Evolutionary conservation across 2,888 invertebrate genomes (phyloP), one percentile per base, ranked within the genome.

Genomic region (Dicyrtoma fusca): DNA sequence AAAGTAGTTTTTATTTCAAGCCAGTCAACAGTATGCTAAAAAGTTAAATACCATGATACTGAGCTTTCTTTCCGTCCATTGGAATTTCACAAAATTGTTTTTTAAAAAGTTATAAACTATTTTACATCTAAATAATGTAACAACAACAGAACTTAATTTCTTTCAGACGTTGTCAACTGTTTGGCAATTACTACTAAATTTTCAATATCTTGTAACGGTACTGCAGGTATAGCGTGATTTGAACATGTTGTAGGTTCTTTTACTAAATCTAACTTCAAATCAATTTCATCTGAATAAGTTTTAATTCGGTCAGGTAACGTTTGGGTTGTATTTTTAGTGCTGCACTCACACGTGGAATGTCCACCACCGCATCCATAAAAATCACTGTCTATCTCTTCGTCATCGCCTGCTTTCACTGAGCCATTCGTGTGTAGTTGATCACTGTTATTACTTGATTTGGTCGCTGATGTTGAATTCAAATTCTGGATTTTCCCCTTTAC

Each of bases 401-500:
- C 14, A 42, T 61, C 17, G 4, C 17, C 49, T 13, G 14, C 49
- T 49, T 4, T 11, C 11, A 11, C 14, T 21, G 14, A 17, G n/a
- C 19, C 21, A 21, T 53, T 53, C 2, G 10, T 10, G 2, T 53
- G 11, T 53, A 21, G 17, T 8, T n/a, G 53, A 53, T n/a, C 8
- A 21, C 10, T 53, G n/a, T 17, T 11, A 4, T 4, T 49, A 49
- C 3, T 49, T 49, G 11, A 14, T 49, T 17, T 17, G 17, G 14
- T 49, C 49, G 17, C 5, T 25, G 21, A 25, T 25, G 59, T 26
- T 14, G 59, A 17, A 25, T 64, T 64, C 49, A 77, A 70, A 21
- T 55, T 21, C 23, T 68, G 51, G 4, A 80, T 21, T 64, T 74
- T 73, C 44, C 72, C 77, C n/a, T 77, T 77, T 1, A 79, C 78